Conservation (phyloP, 2,888 invertebrate species). For the Andrena fulva region DNA sequence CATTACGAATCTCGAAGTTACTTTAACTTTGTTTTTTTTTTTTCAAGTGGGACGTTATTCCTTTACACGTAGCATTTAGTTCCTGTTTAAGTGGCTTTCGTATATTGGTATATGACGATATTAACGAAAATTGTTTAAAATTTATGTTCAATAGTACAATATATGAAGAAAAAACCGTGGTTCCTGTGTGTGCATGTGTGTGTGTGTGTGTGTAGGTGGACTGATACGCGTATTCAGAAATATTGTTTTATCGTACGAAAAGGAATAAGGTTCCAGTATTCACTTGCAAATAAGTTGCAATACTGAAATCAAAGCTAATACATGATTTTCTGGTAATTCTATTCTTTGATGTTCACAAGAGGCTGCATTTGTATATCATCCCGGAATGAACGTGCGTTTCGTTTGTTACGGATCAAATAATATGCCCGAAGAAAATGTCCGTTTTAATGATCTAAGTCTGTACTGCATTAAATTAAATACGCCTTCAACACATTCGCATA, state of each 20-base stretch:
- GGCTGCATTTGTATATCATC: conserved; percentile 24
- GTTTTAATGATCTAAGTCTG: conserved; percentile 52
- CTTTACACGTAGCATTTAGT: conserved; percentile 63
- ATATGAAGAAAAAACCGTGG: conserved; percentile 44
- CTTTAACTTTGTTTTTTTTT: conserved; percentile 21
- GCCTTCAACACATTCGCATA: conserved; percentile 69
- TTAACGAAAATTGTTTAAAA: conserved; percentile 40
- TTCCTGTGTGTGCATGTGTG: conserved; percentile 50
- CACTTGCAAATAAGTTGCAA: conserved; percentile 13
- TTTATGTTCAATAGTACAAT: conserved; percentile 53
- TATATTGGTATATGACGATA: conserved; percentile 51
- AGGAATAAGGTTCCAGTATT: conserved; percentile 35
- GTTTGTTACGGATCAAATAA: conserved; percentile 33
- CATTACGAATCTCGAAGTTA: conserved; percentile 39
- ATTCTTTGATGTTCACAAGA: conserved; percentile 35
- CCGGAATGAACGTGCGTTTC: conserved; percentile 26
- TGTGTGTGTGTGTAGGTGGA: conserved; percentile 50
- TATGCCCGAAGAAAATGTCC: conserved; percentile 54
- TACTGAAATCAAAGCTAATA: conserved; percentile 43
- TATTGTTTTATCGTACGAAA: conserved; percentile 34
- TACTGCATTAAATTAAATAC: conserved; percentile 64
- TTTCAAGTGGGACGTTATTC: conserved; percentile 59
- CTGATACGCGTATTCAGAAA: conserved; percentile 65
- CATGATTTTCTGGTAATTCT: conserved; percentile 36
- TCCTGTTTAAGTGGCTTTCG: conserved; percentile 46